These are phyloP conservation scores for Emydocephalus ijimae DNA, from an alignment of 2,113 vertebrate species.

Conservation along the genomic window DNA sequence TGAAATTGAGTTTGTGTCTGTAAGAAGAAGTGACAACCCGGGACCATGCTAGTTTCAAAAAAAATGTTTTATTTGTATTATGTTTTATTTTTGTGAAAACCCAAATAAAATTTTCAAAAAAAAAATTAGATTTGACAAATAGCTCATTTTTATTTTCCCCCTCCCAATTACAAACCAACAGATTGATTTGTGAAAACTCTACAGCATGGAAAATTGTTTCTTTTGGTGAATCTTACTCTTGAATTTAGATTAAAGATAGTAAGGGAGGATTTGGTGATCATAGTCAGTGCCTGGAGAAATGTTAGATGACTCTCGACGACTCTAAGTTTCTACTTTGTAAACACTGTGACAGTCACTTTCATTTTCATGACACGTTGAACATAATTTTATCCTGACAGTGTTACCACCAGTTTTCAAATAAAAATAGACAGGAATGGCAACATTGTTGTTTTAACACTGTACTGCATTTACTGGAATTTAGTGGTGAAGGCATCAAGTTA, in stretches of 20 bases:
- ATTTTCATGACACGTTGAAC: background rate
- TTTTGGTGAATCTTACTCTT: background rate
- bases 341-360: background rate
- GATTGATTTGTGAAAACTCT: background rate
- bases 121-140: constrained; percentile 24
- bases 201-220: background rate
- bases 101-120: too few relatives aligned
- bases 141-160: constrained; percentile 27
- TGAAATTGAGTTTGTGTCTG: too few relatives aligned
- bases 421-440: background rate
- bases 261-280: background rate
- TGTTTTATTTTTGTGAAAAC: too few relatives aligned
- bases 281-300: background rate
- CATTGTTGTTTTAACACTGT: background rate
- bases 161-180: background rate
- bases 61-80: too few relatives aligned
- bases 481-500: background rate
- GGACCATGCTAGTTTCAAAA: too few relatives aligned
- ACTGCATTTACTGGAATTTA: background rate
- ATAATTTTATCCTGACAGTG: background rate
- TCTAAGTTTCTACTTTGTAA: background rate
- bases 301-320: background rate
- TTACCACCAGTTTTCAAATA: background rate
- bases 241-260: background rate
- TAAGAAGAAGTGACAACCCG: too few relatives aligned